phyloP scores from a whole-genome alignment of 2,888 invertebrate species.

The Pimpla rufipes region DNA sequence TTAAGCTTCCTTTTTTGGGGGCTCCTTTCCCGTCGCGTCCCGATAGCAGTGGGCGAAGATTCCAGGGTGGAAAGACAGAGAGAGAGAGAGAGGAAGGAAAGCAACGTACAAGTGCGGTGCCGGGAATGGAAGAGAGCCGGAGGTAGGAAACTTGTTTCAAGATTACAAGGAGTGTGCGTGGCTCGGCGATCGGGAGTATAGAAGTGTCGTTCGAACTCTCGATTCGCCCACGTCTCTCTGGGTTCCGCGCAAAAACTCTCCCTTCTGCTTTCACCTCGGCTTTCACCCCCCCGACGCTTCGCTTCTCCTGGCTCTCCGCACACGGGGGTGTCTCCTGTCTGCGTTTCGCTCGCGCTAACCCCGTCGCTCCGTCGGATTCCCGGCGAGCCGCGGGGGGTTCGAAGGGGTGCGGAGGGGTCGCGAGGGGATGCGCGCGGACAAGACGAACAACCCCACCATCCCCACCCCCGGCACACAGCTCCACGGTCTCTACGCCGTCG shows the following conservation, averaged over 20 bases:
- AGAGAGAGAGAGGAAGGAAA: constrained; percentile 6
- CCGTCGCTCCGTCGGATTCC: constrained; percentile 64
- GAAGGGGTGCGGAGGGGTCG: constrained; percentile 63
- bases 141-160: constrained; percentile 59
- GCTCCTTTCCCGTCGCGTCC: too few species aligned
- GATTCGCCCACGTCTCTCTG: constrained; percentile 75
- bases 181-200: constrained; percentile 52
- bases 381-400: constrained; percentile 49
- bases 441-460: constrained; percentile 65
- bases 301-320: constrained; percentile 12
- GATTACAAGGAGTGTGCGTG: constrained; percentile 49
- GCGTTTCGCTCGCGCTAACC: constrained; percentile 34
- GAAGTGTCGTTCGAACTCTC: constrained; percentile 75
- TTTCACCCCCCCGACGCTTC: constrained; percentile 18
- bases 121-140: neutral
- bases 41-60: neutral
- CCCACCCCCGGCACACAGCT: constrained; percentile 36
- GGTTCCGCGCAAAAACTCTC: constrained; percentile 67
- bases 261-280: constrained; percentile 50
- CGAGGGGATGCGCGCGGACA: constrained; percentile 69
- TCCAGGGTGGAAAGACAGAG: neutral
- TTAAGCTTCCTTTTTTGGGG: neutral
- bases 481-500: constrained; percentile 75
- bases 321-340: constrained; percentile 21
- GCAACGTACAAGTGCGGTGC: neutral